Conservation (phyloP, 2,113 vertebrate species). For the Tiliqua scincoides region DNA sequence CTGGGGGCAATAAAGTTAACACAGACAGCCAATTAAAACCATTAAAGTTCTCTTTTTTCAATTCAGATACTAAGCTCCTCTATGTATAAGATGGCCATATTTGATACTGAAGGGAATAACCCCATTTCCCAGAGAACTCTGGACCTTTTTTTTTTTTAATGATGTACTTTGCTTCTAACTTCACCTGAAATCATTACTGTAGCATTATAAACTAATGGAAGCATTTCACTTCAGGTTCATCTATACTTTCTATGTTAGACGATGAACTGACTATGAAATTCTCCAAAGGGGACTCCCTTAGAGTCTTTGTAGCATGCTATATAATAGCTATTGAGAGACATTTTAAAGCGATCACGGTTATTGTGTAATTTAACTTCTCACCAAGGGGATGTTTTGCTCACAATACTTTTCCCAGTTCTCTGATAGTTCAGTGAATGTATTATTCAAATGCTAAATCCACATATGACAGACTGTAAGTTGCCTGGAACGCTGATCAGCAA, state of each 20-base stretch:
- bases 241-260: slow-evolving; percentile 43
- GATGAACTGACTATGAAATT: slow-evolving; percentile 57
- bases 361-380: not conserved
- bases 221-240: slow-evolving; percentile 65
- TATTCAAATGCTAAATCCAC: slow-evolving; percentile 38
- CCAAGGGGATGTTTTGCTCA: not conserved
- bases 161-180: slow-evolving; percentile 58
- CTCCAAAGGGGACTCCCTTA: slow-evolving; percentile 49
- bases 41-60: not conserved
- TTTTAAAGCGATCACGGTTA: not conserved
- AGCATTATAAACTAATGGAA: slow-evolving; percentile 69
- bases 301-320: slow-evolving; percentile 48
- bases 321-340: slow-evolving; percentile 40
- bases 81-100: slow-evolving; percentile 40
- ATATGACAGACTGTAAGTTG: not conserved
- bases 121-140: slow-evolving; percentile 29
- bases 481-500: slow-evolving; percentile 29
- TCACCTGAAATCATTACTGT: slow-evolving; percentile 59
- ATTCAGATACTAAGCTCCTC: not conserved
- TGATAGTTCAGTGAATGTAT: slow-evolving; percentile 49
- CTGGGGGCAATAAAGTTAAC: no score
- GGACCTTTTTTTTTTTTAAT: slow-evolving; percentile 27
- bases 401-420: not conserved
- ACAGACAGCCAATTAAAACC: not conserved
- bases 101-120: slow-evolving; percentile 13